These are phyloP conservation scores for Eledona agricola DNA, from an alignment of 2,888 invertebrate genomes.

Conservation along the genomic window DNA sequence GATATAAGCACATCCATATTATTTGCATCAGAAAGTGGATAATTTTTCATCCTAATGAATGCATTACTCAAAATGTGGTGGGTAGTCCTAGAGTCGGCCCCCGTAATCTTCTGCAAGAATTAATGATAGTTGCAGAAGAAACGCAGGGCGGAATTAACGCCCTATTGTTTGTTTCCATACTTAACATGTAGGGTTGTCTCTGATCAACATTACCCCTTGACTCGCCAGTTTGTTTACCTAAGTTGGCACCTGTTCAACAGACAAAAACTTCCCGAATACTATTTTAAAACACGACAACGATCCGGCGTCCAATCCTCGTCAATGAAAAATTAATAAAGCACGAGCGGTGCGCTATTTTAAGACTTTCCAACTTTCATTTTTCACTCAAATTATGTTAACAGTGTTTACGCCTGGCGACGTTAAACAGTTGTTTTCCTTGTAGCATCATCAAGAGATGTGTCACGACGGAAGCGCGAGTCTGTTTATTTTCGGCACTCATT, in stretches of 20 bases:
- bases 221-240: slow-evolving; percentile 27
- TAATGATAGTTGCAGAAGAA: slow-evolving; percentile 27
- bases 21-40: slow-evolving; percentile 15
- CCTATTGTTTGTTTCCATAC: slow-evolving; percentile 34
- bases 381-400: slow-evolving; percentile 7
- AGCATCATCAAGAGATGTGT: slow-evolving; percentile 21
- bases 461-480: slow-evolving; percentile 30
- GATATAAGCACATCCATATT: slow-evolving; percentile 19
- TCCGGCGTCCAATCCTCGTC: slow-evolving; percentile 3
- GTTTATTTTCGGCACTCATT: slow-evolving; percentile 29
- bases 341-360: slow-evolving; percentile 10
- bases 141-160: slow-evolving; percentile 30
- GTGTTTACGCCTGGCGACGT: slow-evolving; percentile 16
- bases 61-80: slow-evolving; percentile 23
- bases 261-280: slow-evolving; percentile 6
- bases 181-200: slow-evolving; percentile 26
- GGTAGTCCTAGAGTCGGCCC: slow-evolving; percentile 23
- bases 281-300: slow-evolving; percentile 11
- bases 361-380: slow-evolving; percentile 16
- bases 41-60: slow-evolving; percentile 35
- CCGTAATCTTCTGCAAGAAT: slow-evolving; percentile 25
- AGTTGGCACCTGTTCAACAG: slow-evolving; percentile 28
- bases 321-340: slow-evolving; percentile 11
- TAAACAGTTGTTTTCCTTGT: slow-evolving; percentile 26
- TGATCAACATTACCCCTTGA: slow-evolving; percentile 19